Percentiles rank a stretch among this genome's conserved stretches.
Conservation (phyloP, 2,113 vertebrate species). For the Phyllostomus hastatus region DNA sequence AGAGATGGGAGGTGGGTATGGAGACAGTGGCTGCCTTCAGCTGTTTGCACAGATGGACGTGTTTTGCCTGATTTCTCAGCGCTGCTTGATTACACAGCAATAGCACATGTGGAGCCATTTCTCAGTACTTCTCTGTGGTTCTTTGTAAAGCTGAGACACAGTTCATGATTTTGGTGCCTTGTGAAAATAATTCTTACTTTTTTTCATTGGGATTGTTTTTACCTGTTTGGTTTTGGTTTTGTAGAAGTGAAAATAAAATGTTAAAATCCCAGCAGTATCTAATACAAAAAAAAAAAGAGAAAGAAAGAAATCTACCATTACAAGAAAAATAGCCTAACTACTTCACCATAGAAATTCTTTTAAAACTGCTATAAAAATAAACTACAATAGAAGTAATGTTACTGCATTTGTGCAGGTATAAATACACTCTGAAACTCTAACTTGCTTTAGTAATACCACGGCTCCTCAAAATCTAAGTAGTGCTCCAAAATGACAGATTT, state of each 20-base stretch:
- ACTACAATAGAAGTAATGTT: background rate
- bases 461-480: slow-evolving; percentile 23
- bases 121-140: background rate
- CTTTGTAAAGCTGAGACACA: background rate
- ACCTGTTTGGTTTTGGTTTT: background rate
- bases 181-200: background rate
- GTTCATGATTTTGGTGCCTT: background rate
- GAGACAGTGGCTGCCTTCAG: background rate
- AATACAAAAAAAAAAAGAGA: background rate
- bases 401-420: background rate
- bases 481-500: background rate
- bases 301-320: background rate
- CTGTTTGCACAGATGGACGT: background rate
- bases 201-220: background rate
- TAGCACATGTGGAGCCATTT: background rate
- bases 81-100: background rate
- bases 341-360: background rate
- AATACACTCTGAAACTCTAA: background rate
- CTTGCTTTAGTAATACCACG: background rate
- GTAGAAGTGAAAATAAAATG: background rate
- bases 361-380: background rate
- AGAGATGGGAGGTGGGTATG: background rate
- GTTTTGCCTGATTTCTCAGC: background rate
- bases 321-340: background rate
- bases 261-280: background rate